A percentile compares a stretch with the other conserved stretches of the same genome.
phyloP scores from a whole-genome alignment of 2,797 vertebrate genomes.

The Sebastes matsubarae region DNA sequence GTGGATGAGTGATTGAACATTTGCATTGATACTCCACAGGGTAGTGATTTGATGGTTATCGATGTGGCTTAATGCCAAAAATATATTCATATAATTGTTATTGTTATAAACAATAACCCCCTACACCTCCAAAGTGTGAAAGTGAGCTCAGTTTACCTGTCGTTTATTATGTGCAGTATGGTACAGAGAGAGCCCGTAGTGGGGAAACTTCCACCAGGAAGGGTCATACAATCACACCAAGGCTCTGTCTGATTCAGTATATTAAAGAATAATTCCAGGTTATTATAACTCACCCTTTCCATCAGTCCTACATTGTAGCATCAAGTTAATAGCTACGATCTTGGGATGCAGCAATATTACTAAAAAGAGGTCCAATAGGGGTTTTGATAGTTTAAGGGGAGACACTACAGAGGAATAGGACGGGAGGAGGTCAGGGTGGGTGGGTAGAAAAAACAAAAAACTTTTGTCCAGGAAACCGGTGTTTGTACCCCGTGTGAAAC shows the following conservation, averaged over 20 bases:
- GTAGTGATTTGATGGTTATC: constrained; percentile 15
- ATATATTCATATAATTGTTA: neutral
- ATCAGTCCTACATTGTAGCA: neutral
- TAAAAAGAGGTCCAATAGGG: neutral
- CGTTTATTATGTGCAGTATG: neutral
- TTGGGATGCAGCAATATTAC: neutral
- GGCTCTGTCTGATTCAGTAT: neutral
- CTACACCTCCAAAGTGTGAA: neutral
- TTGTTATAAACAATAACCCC: neutral
- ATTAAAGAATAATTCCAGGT: neutral
- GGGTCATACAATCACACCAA: neutral
- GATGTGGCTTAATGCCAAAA: constrained; percentile 1
- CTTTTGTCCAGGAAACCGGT: rapidly evolving
- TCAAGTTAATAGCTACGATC: neutral
- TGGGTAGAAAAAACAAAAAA: too few species aligned
- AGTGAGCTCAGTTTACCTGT: neutral
- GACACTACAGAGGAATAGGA: too few species aligned
- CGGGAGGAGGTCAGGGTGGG: too few species aligned
- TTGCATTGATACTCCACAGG: constrained; percentile 25
- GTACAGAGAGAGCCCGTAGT: neutral
- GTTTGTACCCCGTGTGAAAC: too few species aligned
- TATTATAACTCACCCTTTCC: neutral
- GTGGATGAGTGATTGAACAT: constrained; percentile 29
- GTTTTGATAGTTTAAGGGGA: neutral
- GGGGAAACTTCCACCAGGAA: neutral